A percentile compares a stretch with the other conserved stretches of the same genome.
These are phyloP conservation scores for Bradypus variegatus DNA, from an alignment of 2,797 vertebrate genomes.

Conservation along the genomic window DNA sequence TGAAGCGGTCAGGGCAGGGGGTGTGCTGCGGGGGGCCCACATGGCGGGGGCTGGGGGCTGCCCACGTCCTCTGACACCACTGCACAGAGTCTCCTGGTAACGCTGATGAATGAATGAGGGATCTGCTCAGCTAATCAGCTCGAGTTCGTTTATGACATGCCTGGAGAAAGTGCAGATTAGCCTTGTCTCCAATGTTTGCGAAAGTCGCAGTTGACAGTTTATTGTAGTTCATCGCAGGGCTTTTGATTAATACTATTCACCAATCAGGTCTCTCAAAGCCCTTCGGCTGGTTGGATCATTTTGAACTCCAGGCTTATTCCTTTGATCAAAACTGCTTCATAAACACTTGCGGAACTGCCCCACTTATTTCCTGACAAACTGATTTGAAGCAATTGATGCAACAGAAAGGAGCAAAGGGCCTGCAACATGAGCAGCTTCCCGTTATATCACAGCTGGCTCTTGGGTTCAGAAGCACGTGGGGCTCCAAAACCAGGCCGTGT, in stretches of 20 bases:
- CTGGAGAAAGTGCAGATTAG: neutral
- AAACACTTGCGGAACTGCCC: neutral
- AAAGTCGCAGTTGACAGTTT: neutral
- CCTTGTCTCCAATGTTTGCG: neutral
- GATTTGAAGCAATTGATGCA: constrained; percentile 76
- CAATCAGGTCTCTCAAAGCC: neutral
- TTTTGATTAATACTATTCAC: neutral
- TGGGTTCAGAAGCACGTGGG: constrained; percentile 51
- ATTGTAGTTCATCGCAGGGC: neutral
- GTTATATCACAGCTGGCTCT: neutral
- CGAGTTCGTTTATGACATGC: neutral
- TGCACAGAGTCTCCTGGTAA: neutral
- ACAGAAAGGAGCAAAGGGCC: constrained; percentile 64
- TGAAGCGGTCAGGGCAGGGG: neutral
- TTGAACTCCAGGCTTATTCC: neutral
- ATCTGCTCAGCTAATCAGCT: neutral
- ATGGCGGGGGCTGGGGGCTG: neutral
- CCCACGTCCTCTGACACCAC: too few species aligned
- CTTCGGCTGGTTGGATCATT: neutral
- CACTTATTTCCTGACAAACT: constrained; percentile 75
- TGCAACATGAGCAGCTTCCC: neutral
- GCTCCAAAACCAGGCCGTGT: constrained; percentile 19
- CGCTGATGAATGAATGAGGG: neutral
- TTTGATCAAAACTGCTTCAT: neutral
- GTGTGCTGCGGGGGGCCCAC: neutral